Evolutionary conservation across 1,140 invertebrate species (phyloP).

Genomic region (Ruditapes philippinarum): DNA sequence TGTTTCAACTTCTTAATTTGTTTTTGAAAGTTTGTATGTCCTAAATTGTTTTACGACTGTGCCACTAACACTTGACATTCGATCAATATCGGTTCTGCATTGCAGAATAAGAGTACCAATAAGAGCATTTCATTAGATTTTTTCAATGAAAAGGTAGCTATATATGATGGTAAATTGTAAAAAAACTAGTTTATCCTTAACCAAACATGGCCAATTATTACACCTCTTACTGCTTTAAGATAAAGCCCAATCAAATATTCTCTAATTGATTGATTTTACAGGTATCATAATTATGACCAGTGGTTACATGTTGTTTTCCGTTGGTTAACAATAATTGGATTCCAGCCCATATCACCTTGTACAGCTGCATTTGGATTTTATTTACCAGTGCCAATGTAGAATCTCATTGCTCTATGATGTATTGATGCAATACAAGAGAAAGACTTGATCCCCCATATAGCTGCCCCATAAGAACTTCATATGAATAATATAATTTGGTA

Average conservation of each 20-base stretch:
- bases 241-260: neutral
- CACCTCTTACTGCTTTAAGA: neutral
- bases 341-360: slow-evolving; percentile 56
- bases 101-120: neutral
- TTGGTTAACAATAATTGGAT: neutral
- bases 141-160: neutral
- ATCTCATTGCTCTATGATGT: slow-evolving; percentile 50
- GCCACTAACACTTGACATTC: neutral
- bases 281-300: neutral
- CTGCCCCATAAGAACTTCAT: slow-evolving; percentile 13
- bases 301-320: neutral
- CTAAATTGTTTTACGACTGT: neutral
- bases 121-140: neutral
- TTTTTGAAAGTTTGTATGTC: neutral
- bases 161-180: neutral
- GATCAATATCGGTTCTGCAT: neutral
- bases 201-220: neutral
- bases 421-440: slow-evolving; percentile 32
- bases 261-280: neutral
- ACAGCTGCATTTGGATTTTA: slow-evolving; percentile 53
- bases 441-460: slow-evolving; percentile 29
- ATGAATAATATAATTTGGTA: slow-evolving; percentile 38
- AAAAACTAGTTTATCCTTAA: neutral
- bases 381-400: slow-evolving; percentile 43
- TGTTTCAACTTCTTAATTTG: neutral